Conservation (phyloP, 2,888 invertebrate genomes). For the Cantharis rustica region DNA sequence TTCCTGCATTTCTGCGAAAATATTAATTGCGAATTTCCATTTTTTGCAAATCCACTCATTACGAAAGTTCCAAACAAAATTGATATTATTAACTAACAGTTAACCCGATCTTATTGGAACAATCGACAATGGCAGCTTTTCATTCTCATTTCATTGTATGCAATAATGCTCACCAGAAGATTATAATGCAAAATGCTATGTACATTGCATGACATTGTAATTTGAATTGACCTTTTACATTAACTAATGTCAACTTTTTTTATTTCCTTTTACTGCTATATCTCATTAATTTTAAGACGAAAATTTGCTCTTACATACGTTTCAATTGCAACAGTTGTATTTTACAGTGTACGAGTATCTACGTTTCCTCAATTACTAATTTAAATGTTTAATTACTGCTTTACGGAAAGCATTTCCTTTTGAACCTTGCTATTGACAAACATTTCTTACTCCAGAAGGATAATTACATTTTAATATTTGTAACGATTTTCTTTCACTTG, state of each 20-base stretch:
- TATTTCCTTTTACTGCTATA: background rate
- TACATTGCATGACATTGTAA: background rate
- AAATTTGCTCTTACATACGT: background rate
- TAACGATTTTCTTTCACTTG: background rate
- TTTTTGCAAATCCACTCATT: background rate
- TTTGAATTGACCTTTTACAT: background rate
- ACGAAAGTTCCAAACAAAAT: background rate
- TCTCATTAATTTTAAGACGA: background rate
- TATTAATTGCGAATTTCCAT: background rate
- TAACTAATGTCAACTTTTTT: background rate
- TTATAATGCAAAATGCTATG: background rate
- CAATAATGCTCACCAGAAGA: background rate
- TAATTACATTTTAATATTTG: background rate
- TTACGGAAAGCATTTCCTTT: background rate
- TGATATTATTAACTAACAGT: background rate
- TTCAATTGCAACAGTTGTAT: background rate
- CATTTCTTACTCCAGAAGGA: background rate
- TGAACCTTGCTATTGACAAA: background rate
- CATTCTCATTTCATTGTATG: background rate
- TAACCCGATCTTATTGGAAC: background rate
- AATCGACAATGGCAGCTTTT: background rate
- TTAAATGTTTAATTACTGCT: background rate
- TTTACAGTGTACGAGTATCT: background rate
- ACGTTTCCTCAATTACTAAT: background rate
- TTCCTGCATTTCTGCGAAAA: background rate